Evolutionary conservation across 2,888 invertebrate genomes (phyloP).

Genomic region (Nomada hirtipes): DNA sequence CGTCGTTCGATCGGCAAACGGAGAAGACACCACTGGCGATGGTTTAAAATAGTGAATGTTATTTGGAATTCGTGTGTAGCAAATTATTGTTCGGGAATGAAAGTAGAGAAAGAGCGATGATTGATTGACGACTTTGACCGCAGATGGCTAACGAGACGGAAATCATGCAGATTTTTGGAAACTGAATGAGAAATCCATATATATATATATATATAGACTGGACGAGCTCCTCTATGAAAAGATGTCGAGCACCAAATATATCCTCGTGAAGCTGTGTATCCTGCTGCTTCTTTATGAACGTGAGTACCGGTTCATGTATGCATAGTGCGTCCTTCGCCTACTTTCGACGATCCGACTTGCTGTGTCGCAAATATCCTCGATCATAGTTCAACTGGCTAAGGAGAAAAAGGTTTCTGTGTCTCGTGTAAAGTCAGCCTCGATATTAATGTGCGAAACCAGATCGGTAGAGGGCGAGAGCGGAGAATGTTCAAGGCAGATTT

Average conservation of each 20-base stretch:
- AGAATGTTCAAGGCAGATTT: not conserved
- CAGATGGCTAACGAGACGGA: not conserved
- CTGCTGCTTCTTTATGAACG: conserved; percentile 74
- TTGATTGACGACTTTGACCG: not conserved
- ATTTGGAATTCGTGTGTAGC: not conserved
- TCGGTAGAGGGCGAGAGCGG: not conserved
- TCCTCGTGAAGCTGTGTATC: conserved; percentile 67
- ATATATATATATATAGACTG: not conserved
- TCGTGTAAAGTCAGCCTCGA: not conserved
- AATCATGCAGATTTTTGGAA: conserved; percentile 16
- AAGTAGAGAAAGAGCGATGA: not conserved
- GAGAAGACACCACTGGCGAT: not conserved
- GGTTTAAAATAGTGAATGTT: not conserved
- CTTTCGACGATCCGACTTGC: conserved; percentile 35
- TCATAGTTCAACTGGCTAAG: conserved; percentile 10
- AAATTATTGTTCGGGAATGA: not conserved
- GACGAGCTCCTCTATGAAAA: conserved; percentile 54
- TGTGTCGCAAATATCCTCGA: conserved; percentile 16
- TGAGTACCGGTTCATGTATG: conserved; percentile 58
- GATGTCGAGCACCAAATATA: conserved; percentile 68
- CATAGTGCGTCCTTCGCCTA: conserved; percentile 70
- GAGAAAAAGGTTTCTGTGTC: not conserved
- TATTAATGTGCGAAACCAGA: not conserved
- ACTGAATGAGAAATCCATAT: conserved; percentile 9
- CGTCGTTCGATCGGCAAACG: not conserved